Evolutionary conservation across 2,888 invertebrate genomes (phyloP).

Genomic region (Rhagophthalmus giganteus): DNA sequence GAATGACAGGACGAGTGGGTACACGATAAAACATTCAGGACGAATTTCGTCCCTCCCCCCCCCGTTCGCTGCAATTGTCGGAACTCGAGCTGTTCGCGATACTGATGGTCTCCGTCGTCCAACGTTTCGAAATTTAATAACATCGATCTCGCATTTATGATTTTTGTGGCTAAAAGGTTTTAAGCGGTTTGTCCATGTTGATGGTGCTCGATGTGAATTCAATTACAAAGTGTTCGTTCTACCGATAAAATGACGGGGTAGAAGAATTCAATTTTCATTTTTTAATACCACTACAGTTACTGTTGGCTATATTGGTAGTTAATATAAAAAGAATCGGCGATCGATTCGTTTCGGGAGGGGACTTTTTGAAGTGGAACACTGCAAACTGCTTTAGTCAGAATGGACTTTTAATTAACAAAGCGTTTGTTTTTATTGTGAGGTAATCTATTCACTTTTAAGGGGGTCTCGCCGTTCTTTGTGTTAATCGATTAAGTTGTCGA

Average conservation of each 20-base stretch:
- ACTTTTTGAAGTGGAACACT: too few species aligned
- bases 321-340: too few species aligned
- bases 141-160: conserved; percentile 12
- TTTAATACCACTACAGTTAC: not conserved
- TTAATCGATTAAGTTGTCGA: too few species aligned
- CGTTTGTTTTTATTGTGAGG: too few species aligned
- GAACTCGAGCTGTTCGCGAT: not conserved
- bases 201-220: conserved; percentile 5
- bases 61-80: conserved; percentile 9
- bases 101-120: not conserved
- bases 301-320: too few species aligned
- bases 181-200: conserved; percentile 11
- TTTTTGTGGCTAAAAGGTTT: conserved; percentile 12
- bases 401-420: too few species aligned
- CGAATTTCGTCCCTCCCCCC: conserved; percentile 5
- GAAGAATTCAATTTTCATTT: not conserved
- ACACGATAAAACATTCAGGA: conserved; percentile 14
- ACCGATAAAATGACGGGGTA: not conserved
- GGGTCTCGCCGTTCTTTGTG: too few species aligned
- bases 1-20: conserved; percentile 15
- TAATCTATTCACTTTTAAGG: too few species aligned
- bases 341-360: too few species aligned
- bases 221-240: conserved; percentile 5
- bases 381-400: too few species aligned
- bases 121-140: conserved; percentile 8